Conservation (phyloP, 2,888 invertebrate genomes). For the Pristionchus japonicus region DNA sequence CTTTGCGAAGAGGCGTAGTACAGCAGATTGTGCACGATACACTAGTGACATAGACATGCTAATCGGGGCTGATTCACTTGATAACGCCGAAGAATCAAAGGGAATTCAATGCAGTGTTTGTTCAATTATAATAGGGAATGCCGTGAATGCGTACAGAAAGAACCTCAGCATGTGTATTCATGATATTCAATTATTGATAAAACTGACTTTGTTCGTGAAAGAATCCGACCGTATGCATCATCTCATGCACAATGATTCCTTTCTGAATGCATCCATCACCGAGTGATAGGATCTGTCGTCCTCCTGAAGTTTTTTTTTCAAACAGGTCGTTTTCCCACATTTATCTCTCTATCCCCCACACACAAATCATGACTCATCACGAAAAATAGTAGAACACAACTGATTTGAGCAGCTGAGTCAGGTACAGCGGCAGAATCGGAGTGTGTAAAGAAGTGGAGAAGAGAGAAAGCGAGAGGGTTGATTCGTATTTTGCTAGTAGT, state of each 20-base stretch:
- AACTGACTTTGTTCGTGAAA: conserved; percentile 74
- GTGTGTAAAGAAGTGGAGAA: neutral
- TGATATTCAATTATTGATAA: neutral
- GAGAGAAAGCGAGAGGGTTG: neutral
- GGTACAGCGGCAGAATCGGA: neutral
- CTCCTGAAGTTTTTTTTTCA: conserved; percentile 60
- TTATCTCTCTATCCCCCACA: neutral
- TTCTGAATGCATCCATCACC: conserved; percentile 75
- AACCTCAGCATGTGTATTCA: neutral
- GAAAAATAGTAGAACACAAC: conserved; percentile 40
- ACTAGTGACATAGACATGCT: neutral
- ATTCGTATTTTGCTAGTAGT: neutral
- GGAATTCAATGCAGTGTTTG: neutral
- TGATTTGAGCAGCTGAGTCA: conserved; percentile 40
- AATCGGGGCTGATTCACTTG: conserved; percentile 8
- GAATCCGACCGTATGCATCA: conserved; percentile 75
- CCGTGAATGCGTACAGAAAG: neutral
- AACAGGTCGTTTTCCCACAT: neutral
- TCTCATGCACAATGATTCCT: conserved; percentile 75
- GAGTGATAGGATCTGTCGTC: conserved; percentile 74
- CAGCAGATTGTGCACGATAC: neutral
- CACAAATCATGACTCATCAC: neutral
- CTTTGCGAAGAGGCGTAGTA: neutral
- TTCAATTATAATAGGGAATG: neutral
- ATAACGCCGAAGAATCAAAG: neutral